Percentiles rank a stretch among this genome's conserved stretches.
These are phyloP conservation scores for Aleiodes leptofemur DNA, from an alignment of 2,888 invertebrate genomes.

Conservation along the genomic window DNA sequence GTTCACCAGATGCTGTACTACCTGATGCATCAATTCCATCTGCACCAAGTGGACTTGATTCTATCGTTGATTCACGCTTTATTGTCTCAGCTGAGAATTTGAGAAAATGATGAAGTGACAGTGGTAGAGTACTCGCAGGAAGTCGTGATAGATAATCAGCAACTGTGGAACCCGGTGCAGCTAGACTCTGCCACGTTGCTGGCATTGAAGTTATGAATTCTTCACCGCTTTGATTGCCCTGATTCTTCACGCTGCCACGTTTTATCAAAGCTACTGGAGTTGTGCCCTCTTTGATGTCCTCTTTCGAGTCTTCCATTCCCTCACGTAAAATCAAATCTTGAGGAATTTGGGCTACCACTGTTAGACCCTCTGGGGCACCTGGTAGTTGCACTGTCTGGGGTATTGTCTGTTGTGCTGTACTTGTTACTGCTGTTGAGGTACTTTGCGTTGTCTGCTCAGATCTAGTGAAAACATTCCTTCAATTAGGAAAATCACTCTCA, in stretches of 20 bases:
- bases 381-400: constrained; percentile 74
- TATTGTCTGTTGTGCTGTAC: constrained; percentile 73
- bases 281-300: constrained; percentile 74
- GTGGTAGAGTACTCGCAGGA: constrained; percentile 77
- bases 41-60: constrained; percentile 74
- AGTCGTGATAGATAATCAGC: constrained; percentile 77
- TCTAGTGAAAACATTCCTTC: constrained; percentile 56
- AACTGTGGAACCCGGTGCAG: constrained; percentile 75
- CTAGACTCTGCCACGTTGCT: constrained; percentile 77
- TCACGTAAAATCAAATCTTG: constrained; percentile 82
- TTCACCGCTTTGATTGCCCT: constrained; percentile 69
- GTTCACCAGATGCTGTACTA: constrained; percentile 71
- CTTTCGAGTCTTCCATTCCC: constrained; percentile 74
- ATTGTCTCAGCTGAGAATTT: constrained; percentile 80
- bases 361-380: constrained; percentile 80
- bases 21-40: constrained; percentile 72
- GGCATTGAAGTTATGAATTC: constrained; percentile 76
- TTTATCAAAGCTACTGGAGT: constrained; percentile 77
- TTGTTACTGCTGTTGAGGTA: constrained; percentile 73
- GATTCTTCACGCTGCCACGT: constrained; percentile 74
- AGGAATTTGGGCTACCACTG: constrained; percentile 82
- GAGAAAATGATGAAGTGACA: constrained; percentile 80
- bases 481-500: not conserved
- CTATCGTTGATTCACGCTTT: constrained; percentile 76
- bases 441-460: constrained; percentile 74